Percentiles rank a stretch among this genome's conserved stretches.
phyloP scores from a whole-genome alignment of 2,797 vertebrate genomes.

The Halcyon badia region DNA sequence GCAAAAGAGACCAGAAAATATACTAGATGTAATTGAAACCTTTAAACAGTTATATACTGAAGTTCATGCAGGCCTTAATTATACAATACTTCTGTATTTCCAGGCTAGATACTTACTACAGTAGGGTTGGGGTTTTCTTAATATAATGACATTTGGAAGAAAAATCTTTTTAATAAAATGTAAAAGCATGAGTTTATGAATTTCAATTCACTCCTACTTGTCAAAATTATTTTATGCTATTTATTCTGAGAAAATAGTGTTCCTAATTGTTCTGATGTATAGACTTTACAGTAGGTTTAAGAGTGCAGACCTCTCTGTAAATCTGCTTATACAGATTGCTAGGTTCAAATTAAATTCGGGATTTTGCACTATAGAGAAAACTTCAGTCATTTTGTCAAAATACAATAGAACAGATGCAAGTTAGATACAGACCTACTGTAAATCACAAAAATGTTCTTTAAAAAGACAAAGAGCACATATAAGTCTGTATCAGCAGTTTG shows the following conservation, averaged over 20 bases:
- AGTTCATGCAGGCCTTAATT: background rate
- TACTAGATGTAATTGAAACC: background rate
- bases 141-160: background rate
- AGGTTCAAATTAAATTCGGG: background rate
- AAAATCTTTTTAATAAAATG: background rate
- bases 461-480: background rate
- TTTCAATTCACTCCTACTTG: background rate
- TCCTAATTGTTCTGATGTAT: background rate
- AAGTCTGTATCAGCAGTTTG: background rate
- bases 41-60: background rate
- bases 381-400: background rate
- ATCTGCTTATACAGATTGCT: background rate
- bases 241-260: background rate
- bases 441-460: background rate
- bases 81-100: background rate
- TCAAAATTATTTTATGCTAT: background rate
- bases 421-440: background rate
- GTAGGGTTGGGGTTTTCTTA: background rate
- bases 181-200: background rate
- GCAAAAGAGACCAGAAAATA: background rate
- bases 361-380: background rate
- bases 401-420: background rate
- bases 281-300: background rate
- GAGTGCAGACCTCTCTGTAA: background rate
- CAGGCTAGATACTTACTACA: background rate